A percentile compares a stretch with the other conserved stretches of the same genome.
These are phyloP conservation scores for Enteromius unitaeniatus DNA, from an alignment of 2,797 vertebrate genomes.

Conservation along the genomic window DNA sequence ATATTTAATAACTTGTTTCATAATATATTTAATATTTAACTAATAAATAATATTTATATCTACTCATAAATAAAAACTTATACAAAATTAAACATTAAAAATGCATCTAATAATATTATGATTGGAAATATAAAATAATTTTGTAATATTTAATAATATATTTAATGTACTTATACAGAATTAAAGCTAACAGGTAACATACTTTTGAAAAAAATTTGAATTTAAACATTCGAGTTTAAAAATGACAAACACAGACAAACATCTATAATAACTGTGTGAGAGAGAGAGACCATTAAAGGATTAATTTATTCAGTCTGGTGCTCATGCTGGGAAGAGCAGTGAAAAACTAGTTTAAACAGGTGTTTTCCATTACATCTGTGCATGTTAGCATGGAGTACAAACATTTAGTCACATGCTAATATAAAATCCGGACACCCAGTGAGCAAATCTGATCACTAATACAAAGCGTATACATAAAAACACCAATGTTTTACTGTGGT, in stretches of 20 bases:
- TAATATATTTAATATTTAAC: background rate
- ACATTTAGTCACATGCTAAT: background rate
- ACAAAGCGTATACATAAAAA: background rate
- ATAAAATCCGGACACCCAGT: background rate
- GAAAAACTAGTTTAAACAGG: background rate
- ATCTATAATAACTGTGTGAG: background rate
- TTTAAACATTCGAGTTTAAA: background rate
- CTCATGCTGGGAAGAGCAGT: background rate
- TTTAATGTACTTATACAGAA: background rate
- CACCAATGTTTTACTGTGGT: background rate
- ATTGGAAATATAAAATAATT: background rate
- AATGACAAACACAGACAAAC: background rate
- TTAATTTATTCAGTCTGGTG: conserved; percentile 30
- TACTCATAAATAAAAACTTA: background rate
- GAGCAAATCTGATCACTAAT: background rate
- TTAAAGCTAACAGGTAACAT: background rate
- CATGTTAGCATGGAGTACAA: background rate
- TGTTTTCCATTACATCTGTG: background rate
- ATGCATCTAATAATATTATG: background rate
- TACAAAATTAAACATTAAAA: background rate
- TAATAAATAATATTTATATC: background rate
- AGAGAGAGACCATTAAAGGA: background rate
- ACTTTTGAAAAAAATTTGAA: background rate
- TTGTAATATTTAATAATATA: background rate
- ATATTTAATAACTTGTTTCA: background rate